phyloP scores from a whole-genome alignment of 1,140 invertebrate species.

The Aphaenogaster ashmeadi region DNA sequence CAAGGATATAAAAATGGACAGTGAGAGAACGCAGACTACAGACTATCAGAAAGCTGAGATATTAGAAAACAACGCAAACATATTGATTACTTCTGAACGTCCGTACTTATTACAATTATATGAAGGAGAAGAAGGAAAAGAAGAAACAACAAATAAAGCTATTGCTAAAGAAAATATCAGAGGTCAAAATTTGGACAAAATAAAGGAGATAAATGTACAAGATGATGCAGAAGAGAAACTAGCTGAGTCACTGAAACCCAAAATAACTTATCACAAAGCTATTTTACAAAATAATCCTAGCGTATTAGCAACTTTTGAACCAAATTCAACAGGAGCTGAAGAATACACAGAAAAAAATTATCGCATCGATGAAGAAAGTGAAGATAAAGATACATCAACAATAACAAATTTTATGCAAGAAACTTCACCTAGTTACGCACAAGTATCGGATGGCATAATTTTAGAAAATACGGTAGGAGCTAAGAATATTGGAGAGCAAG shows the following conservation, averaged over 20 bases:
- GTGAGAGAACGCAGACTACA: background rate
- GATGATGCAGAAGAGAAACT: background rate
- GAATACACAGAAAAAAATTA: background rate
- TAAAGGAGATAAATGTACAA: background rate
- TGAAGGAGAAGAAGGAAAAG: conserved; percentile 23
- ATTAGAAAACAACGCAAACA: background rate
- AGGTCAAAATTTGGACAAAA: background rate
- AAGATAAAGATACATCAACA: background rate
- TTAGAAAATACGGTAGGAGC: background rate
- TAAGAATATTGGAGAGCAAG: background rate
- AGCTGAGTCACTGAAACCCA: background rate
- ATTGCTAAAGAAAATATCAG: background rate
- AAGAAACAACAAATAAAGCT: background rate
- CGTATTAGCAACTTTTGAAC: conserved; percentile 2
- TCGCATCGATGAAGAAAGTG: background rate
- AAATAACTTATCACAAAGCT: conserved; percentile 31
- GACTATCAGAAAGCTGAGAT: background rate
- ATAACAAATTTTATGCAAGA: background rate
- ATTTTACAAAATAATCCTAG: conserved; percentile 32
- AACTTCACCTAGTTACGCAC: conserved; percentile 7
- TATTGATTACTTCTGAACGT: background rate
- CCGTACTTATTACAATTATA: background rate
- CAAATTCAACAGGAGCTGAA: background rate
- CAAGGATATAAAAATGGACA: background rate
- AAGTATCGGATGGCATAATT: background rate